phyloP scores from a whole-genome alignment of 2,113 vertebrate genomes.

The Macquaria ambigua region DNA sequence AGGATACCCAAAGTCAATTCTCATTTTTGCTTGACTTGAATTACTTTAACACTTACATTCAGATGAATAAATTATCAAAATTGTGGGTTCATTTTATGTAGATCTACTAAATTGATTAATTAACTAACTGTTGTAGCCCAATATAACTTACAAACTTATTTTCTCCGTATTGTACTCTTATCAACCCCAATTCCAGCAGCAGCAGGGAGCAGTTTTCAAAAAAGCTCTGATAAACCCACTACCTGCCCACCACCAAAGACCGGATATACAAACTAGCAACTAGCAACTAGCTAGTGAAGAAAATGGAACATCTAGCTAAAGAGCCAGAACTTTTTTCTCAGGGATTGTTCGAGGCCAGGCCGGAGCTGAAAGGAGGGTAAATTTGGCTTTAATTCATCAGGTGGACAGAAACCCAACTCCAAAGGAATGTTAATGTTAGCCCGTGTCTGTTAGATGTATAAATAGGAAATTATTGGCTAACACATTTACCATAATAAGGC shows the following conservation, averaged over 20 bases:
- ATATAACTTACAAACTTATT: too few species aligned
- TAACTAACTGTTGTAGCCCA: too few species aligned
- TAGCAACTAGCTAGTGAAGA: background rate
- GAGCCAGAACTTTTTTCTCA: background rate
- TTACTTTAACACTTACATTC: too few species aligned
- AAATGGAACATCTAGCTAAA: background rate
- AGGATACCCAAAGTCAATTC: too few species aligned
- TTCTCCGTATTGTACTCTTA: too few species aligned
- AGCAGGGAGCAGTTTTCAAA: too few species aligned
- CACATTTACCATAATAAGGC: background rate
- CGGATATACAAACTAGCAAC: too few species aligned
- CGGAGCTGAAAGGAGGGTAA: background rate
- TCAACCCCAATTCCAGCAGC: too few species aligned
- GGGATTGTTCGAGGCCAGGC: background rate
- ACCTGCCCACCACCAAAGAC: background rate
- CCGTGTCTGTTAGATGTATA: background rate
- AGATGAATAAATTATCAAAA: too few species aligned
- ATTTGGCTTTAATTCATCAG: background rate
- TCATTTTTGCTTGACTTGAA: background rate
- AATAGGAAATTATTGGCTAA: background rate
- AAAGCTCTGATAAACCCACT: too few species aligned
- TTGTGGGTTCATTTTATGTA: too few species aligned
- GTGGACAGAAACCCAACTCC: background rate
- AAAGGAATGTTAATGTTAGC: background rate
- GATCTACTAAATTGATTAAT: too few species aligned